phyloP scores from a whole-genome alignment of 2,797 vertebrate genomes.

The Acrossocheilus wenchowensis region DNA sequence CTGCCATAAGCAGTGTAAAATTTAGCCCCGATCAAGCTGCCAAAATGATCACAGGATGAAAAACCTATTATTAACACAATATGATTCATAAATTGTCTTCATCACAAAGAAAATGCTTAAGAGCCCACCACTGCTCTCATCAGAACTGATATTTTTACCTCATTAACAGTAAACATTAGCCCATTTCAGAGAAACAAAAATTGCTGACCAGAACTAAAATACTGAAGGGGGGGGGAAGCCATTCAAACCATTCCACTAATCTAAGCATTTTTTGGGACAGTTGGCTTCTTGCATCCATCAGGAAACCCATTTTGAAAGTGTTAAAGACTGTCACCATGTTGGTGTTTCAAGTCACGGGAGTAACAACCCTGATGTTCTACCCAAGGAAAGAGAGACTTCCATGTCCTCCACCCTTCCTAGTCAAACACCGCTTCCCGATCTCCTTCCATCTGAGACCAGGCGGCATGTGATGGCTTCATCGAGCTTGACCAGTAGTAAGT shows the following conservation, averaged over 20 bases:
- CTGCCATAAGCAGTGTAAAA: background rate
- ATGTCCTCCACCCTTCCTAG: background rate
- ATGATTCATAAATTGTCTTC: background rate
- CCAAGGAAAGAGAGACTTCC: background rate
- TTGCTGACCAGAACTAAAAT: background rate
- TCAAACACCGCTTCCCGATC: background rate
- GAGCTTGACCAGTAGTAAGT: slow-evolving; percentile 56
- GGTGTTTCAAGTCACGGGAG: background rate
- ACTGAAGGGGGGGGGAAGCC: background rate
- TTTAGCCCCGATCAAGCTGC: background rate
- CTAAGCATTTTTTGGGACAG: background rate
- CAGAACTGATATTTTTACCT: background rate
- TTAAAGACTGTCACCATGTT: background rate
- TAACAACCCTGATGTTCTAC: background rate
- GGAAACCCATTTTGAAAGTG: background rate
- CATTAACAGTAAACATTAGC: background rate
- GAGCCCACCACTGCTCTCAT: background rate
- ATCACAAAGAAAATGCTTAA: too few relatives aligned
- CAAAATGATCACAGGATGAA: background rate
- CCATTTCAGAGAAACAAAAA: background rate
- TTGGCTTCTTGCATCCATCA: background rate
- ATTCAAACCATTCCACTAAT: background rate
- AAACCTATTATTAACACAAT: background rate
- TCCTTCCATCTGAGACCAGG: slow-evolving; percentile 48
- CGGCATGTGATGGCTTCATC: slow-evolving; percentile 44